Conservation (phyloP, 1,140 invertebrate genomes). For the Ips nitidus region DNA sequence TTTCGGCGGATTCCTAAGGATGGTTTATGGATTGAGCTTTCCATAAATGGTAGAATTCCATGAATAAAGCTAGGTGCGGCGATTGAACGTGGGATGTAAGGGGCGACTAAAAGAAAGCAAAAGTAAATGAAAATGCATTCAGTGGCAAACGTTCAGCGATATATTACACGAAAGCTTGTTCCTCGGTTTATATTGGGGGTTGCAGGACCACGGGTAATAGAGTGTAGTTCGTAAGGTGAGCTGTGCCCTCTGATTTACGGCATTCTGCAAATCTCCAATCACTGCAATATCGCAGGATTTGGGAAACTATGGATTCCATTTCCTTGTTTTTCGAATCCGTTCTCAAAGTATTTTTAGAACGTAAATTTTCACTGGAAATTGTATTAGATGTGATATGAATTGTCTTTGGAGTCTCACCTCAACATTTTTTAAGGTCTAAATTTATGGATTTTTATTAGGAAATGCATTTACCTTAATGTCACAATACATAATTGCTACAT, state of each 20-base stretch:
- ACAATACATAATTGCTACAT: no score
- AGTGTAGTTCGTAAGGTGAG: conserved; percentile 35
- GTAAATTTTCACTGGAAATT: no score
- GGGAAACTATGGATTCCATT: no score
- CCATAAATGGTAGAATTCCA: conserved; percentile 29
- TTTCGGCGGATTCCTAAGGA: conserved; percentile 9
- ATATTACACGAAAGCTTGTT: conserved; percentile 34
- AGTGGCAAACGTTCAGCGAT: conserved; percentile 32
- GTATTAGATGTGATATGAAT: no score
- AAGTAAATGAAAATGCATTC: conserved; percentile 39
- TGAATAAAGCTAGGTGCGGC: conserved; percentile 32
- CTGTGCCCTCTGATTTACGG: conserved; percentile 37
- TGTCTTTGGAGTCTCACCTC: no score
- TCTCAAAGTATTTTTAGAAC: no score
- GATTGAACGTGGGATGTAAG: conserved; percentile 18
- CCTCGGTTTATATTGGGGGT: conserved; percentile 34
- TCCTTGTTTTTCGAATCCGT: no score
- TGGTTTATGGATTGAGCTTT: conserved; percentile 17
- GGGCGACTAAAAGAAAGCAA: conserved; percentile 36
- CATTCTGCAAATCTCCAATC: no score
- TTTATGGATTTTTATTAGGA: no score
- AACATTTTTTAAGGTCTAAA: no score
- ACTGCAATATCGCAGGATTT: no score
- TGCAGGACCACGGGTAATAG: conserved; percentile 34
- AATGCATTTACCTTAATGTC: no score